Evolutionary conservation across 2,888 invertebrate genomes (phyloP).

Genomic region (Pammene aurita): DNA sequence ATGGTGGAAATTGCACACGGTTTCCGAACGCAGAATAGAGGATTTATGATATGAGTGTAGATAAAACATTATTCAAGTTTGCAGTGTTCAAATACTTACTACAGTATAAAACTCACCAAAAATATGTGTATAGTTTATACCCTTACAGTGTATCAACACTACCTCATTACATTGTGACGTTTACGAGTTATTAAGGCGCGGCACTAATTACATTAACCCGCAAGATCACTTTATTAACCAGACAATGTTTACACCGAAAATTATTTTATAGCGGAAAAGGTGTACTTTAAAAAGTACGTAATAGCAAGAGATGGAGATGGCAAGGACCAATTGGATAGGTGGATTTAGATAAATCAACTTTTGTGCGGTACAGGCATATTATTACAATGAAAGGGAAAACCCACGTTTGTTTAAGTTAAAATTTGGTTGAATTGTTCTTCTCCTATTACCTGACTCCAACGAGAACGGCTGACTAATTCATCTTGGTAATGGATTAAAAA

Average conservation of each 20-base stretch:
- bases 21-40: too few species aligned
- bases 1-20: too few species aligned
- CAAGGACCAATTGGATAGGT: constrained; percentile 20
- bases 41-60: too few species aligned
- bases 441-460: too few species aligned
- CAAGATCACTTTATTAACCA: constrained; percentile 61
- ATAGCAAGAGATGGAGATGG: constrained; percentile 32
- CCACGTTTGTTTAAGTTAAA: too few species aligned
- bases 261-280: constrained; percentile 59
- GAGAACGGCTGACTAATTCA: too few species aligned
- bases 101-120: not conserved
- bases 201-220: constrained; percentile 48
- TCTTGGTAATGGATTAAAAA: too few species aligned
- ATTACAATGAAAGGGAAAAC: too few species aligned
- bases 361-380: too few species aligned
- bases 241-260: constrained; percentile 68
- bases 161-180: constrained; percentile 28
- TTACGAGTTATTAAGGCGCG: constrained; percentile 43
- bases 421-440: too few species aligned
- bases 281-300: constrained; percentile 51
- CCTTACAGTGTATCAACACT: constrained; percentile 11
- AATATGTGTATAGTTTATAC: not conserved
- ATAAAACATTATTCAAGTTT: too few species aligned
- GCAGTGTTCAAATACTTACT: too few species aligned
- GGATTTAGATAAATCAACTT: not conserved